These are phyloP conservation scores for Gephyroberyx darwinii DNA, from an alignment of 2,797 vertebrate genomes.

Conservation along the genomic window DNA sequence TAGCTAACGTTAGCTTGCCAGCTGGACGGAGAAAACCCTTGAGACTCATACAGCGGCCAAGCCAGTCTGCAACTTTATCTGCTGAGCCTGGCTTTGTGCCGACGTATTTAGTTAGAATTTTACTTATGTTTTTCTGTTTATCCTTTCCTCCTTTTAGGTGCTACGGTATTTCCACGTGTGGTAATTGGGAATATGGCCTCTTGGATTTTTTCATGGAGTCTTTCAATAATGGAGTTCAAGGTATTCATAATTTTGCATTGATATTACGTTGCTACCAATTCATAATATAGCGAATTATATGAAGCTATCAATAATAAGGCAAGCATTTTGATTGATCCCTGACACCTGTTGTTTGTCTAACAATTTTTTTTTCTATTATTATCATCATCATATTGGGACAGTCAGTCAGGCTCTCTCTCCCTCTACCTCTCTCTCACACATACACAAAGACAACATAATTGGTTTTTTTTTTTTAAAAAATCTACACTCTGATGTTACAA, in stretches of 20 bases:
- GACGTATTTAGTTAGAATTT: background rate
- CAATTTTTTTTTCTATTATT: background rate
- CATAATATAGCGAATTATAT: background rate
- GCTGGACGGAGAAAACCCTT: constrained; percentile 27
- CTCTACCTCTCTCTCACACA: background rate
- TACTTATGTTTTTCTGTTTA: background rate
- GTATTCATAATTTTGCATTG: constrained; percentile 44
- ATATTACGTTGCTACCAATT: background rate
- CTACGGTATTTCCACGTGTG: constrained; percentile 6
- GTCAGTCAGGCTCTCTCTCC: background rate
- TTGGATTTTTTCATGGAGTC: constrained; percentile 53
- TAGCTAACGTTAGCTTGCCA: constrained; percentile 59
- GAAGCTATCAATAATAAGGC: background rate
- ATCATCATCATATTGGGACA: background rate
- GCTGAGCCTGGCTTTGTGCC: background rate
- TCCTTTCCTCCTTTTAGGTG: constrained; percentile 42
- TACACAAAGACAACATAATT: constrained; percentile 12
- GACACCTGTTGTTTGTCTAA: background rate
- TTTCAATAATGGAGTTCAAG: constrained; percentile 61
- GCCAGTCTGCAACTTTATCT: constrained; percentile 21
- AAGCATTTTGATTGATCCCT: background rate
- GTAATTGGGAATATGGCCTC: constrained; percentile 34
- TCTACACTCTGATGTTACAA: constrained; percentile 4
- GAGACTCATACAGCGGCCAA: background rate
- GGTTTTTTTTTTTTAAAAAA: constrained; percentile 6